Percentiles rank a stretch among this genome's conserved stretches.
phyloP scores from a whole-genome alignment of 2,888 invertebrate genomes.

The Lasioglossum morio region DNA sequence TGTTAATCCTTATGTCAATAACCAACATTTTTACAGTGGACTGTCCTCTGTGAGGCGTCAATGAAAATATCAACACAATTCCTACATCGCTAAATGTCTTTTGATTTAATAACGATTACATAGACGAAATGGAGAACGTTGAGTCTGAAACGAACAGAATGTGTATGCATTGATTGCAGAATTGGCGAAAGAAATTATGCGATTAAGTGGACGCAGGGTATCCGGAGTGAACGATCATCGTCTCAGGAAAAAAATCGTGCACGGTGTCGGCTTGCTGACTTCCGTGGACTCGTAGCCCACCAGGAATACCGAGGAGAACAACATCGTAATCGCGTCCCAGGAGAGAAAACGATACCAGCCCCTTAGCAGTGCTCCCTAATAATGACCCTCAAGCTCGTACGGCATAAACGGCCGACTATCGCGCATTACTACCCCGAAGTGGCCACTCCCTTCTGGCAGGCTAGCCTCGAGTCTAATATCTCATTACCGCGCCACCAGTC shows the following conservation, averaged over 20 bases:
- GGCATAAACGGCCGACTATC: constrained; percentile 75
- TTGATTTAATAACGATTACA: not conserved
- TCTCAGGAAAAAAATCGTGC: not conserved
- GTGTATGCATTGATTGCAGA: not conserved
- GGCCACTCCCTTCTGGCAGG: constrained; percentile 82
- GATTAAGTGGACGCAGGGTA: not conserved
- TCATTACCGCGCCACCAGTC: constrained; percentile 84
- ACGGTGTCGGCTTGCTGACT: constrained; percentile 50
- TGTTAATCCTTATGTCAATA: not conserved
- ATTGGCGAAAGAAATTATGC: not conserved
- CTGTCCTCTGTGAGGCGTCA: not conserved
- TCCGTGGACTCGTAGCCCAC: constrained; percentile 4
- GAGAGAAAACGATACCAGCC: constrained; percentile 83
- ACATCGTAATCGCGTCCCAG: constrained; percentile 83
- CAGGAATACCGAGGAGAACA: constrained; percentile 66
- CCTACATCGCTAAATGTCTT: not conserved
- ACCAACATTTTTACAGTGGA: not conserved
- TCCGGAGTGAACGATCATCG: not conserved
- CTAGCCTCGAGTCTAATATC: constrained; percentile 82
- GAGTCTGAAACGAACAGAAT: not conserved
- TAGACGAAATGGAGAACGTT: not conserved
- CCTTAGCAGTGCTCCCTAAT: constrained; percentile 78
- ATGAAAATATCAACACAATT: not conserved
- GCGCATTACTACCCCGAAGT: constrained; percentile 79
- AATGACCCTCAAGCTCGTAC: constrained; percentile 74